A percentile compares a stretch with the other conserved stretches of the same genome.
Conservation (phyloP, 1,140 invertebrate species). For the Drosophila nigromelanica region DNA sequence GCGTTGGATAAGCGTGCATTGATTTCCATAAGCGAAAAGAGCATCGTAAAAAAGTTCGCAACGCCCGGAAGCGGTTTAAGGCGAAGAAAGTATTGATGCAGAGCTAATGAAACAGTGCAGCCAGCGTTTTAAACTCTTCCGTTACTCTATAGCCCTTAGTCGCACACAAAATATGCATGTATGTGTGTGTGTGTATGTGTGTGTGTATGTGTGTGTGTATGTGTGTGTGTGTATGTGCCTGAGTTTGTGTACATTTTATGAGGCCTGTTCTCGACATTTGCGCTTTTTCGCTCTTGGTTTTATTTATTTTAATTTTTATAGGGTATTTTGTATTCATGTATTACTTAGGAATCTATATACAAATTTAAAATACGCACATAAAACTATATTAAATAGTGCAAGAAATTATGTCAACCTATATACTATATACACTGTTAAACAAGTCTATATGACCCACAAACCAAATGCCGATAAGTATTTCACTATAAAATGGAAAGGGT, state of each 20-base stretch:
- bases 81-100: constrained; percentile 43
- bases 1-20: constrained; percentile 40
- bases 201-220: constrained; percentile 12
- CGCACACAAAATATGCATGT: not conserved
- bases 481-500: not conserved
- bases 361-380: too few species aligned
- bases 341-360: too few species aligned
- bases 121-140: constrained; percentile 19
- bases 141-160: too few species aligned
- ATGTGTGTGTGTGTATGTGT: constrained; percentile 8
- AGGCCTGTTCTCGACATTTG: constrained; percentile 50
- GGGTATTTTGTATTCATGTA: too few species aligned
- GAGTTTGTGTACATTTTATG: constrained; percentile 57
- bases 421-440: too few species aligned
- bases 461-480: not conserved
- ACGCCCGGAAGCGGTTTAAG: constrained; percentile 31
- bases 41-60: constrained; percentile 60
- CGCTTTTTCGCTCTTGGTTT: constrained; percentile 10
- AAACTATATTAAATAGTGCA: too few species aligned
- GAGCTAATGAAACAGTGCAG: constrained; percentile 78
- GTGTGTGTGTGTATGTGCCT: constrained; percentile 7
- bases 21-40: constrained; percentile 52
- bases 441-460: too few species aligned
- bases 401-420: too few species aligned
- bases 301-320: too few species aligned